Conservation (phyloP, 2,888 invertebrate genomes). For the Schizotus pectinicornis region DNA sequence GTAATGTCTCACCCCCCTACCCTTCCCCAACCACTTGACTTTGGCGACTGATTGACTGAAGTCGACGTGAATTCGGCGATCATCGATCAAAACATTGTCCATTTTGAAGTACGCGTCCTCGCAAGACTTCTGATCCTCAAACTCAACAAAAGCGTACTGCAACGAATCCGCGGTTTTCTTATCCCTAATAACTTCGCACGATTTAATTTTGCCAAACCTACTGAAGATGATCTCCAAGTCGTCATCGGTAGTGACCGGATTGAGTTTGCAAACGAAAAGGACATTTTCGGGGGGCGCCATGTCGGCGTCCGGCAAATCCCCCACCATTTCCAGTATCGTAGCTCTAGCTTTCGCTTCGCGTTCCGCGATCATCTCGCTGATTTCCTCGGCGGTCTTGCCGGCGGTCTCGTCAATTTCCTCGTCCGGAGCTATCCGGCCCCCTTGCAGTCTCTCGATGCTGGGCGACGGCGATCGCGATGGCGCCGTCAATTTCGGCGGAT, state of each 20-base stretch:
- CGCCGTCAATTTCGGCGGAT: conserved; percentile 76
- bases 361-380: conserved; percentile 85
- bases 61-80: conserved; percentile 97
- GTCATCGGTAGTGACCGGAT: conserved; percentile 97
- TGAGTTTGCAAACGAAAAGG: conserved; percentile 97
- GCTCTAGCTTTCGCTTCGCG: conserved; percentile 96
- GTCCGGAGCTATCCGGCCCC: conserved; percentile 88
- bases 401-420: conserved; percentile 91
- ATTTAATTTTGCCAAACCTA: conserved; percentile 90
- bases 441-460: conserved; percentile 78
- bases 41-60: conserved; percentile 99
- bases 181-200: conserved; percentile 96
- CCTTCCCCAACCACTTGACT: conserved; percentile 89
- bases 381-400: conserved; percentile 83
- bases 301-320: conserved; percentile 96
- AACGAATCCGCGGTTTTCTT: conserved; percentile 90
- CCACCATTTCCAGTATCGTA: conserved; percentile 97
- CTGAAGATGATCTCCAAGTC: conserved; percentile 98
- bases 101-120: conserved; percentile 99
- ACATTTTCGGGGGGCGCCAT: conserved; percentile 99
- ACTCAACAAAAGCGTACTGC: conserved; percentile 99
- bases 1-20: conserved; percentile 73
- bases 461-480: conserved; percentile 92
- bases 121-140: conserved; percentile 88
- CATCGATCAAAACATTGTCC: conserved; percentile 99